Evolutionary conservation across 2,888 invertebrate genomes (phyloP), one percentile per base, ranked within the genome.

Genomic region (Cheilosia impressa): DNA sequence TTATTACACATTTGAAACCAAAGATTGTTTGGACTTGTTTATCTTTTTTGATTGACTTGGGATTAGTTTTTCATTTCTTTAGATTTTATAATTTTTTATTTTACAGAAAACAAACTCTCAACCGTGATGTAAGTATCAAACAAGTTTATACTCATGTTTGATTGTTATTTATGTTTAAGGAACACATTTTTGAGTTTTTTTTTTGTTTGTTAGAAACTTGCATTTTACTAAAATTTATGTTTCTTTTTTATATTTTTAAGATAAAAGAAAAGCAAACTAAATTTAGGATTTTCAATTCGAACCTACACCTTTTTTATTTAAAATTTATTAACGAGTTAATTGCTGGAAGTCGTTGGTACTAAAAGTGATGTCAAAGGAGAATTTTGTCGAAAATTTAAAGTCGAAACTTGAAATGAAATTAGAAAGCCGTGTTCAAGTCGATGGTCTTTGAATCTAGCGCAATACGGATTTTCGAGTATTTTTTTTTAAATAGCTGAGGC

Each of bases 21-120:
- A 85, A 85, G 81, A 85, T 81, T 84, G 79, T 76, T 88, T 88
- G 88, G 85, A 73, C 87, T 88, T 89, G 88, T 88, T 73, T 82
- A 57, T 87, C 57, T 4, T 60, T 72, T 57, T 75, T 87, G 69
- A 69, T 52, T 52, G 71, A 88, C 81, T 80, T 88, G 58, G 83
- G 87, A 88, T 81, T 85, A 83, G 34, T 43, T 76, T 9, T 31
- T 31, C 2, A 9, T 75, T 45, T 27, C 6, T 69, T 69, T 58
- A 72, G 10, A 38, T 38, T 38, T 58, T 83, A 78, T 68, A 38
- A 75, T 77, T 62, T 88, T 85, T 84, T 80, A 19, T 73, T 85
- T 80, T 82, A 47, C 58, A 52, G 57, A 79, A 81, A 85, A 85
- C 85, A 85, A 85, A 85, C 85, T 85, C 71, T 77, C 85, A 85